A percentile compares a stretch with the other conserved stretches of the same genome.
Conservation (phyloP, 2,888 invertebrate genomes). For the Meiosimyza platycephala region DNA sequence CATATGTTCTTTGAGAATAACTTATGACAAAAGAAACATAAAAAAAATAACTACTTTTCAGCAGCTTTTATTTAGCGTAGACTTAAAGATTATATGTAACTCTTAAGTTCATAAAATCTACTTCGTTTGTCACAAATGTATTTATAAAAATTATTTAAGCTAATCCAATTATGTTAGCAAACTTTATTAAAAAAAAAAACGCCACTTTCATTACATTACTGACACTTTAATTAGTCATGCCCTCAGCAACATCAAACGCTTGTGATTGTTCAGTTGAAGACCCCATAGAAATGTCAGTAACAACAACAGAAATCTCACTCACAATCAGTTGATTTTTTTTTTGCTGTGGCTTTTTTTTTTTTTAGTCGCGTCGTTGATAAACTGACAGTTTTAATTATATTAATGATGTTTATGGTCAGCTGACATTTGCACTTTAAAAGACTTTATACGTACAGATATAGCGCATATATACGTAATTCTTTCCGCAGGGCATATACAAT, state of each 20-base stretch:
- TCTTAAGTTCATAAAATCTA: too few relatives aligned
- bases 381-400: conserved; percentile 63
- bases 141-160: too few relatives aligned
- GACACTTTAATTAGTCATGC: conserved; percentile 18
- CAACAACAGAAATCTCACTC: conserved; percentile 11
- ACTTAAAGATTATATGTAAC: too few relatives aligned
- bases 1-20: too few relatives aligned
- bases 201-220: background rate
- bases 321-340: background rate
- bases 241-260: background rate
- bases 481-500: too few relatives aligned
- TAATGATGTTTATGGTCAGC: conserved; percentile 62
- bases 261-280: background rate
- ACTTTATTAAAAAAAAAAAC: conserved; percentile 23
- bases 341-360: background rate
- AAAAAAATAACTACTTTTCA: too few relatives aligned
- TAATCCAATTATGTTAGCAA: background rate
- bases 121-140: too few relatives aligned
- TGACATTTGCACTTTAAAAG: conserved; percentile 61
- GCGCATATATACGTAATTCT: too few relatives aligned
- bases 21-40: too few relatives aligned
- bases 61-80: too few relatives aligned
- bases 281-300: too few relatives aligned
- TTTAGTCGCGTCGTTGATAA: conserved; percentile 24
- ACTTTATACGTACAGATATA: background rate